Conservation (phyloP, 2,797 vertebrate genomes). For the Myotis planiceps region DNA sequence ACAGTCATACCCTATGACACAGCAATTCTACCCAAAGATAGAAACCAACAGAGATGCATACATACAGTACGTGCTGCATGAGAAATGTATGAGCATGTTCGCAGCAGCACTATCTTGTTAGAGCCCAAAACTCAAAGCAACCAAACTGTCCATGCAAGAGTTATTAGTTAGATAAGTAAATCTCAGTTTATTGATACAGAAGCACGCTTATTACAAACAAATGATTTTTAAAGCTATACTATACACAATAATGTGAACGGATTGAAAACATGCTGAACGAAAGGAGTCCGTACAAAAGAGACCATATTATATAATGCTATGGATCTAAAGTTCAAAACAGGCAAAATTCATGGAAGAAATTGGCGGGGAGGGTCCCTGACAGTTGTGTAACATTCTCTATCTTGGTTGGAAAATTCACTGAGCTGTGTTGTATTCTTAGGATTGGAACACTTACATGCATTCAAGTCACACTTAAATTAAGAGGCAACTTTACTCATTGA, state of each 20-base stretch:
- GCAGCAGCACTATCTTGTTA: neutral
- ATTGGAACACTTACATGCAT: neutral
- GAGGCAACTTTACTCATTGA: neutral
- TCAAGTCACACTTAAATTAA: neutral
- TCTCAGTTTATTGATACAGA: neutral
- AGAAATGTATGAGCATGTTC: neutral
- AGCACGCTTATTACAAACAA: neutral
- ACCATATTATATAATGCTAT: neutral
- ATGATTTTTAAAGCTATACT: neutral
- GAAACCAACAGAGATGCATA: neutral
- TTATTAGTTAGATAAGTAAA: neutral
- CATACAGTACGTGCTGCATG: neutral
- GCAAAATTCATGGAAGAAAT: neutral
- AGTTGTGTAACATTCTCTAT: neutral
- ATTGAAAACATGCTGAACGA: neutral
- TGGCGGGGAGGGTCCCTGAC: neutral
- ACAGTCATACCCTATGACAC: neutral
- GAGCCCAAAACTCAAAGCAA: neutral
- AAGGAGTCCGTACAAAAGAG: neutral
- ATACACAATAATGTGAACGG: neutral
- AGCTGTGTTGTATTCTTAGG: neutral
- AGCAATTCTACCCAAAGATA: neutral
- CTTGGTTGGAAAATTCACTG: neutral
- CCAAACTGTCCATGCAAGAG: neutral
- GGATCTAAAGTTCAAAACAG: neutral